These are phyloP conservation scores for Zaprionus taronus DNA, from an alignment of 1,140 invertebrate species.

Conservation along the genomic window DNA sequence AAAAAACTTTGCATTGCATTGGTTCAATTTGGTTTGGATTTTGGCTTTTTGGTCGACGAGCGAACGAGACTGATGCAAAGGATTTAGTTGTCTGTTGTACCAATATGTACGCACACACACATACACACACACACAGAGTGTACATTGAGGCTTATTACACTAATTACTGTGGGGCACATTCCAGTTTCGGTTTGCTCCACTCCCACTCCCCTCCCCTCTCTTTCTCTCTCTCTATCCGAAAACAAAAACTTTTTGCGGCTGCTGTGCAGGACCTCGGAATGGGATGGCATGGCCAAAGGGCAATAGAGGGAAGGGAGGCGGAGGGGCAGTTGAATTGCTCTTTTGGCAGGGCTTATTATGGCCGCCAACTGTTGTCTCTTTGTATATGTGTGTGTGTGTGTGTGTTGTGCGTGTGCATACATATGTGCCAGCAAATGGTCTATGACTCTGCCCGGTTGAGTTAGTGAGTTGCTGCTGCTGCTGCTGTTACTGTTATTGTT, in stretches of 20 bases:
- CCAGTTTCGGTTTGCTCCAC: constrained; percentile 15
- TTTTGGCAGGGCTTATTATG: constrained; percentile 61
- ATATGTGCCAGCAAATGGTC: constrained; percentile 11
- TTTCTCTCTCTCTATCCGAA: background rate
- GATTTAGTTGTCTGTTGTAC: constrained; percentile 26
- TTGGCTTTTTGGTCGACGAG: constrained; percentile 30
- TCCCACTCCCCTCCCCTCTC: background rate
- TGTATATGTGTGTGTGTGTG: background rate
- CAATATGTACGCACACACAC: constrained; percentile 17
- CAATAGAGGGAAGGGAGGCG: background rate
- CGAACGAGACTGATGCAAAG: constrained; percentile 42
- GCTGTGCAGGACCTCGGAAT: constrained; percentile 1
- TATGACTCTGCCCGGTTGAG: constrained; percentile 40
- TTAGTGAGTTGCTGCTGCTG: constrained; percentile 51
- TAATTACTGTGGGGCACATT: constrained; percentile 66
- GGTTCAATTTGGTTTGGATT: constrained; percentile 41
- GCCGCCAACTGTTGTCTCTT: constrained; percentile 46
- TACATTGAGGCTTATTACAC: constrained; percentile 77
- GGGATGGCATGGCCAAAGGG: background rate
- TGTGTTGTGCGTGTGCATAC: constrained; percentile 1
- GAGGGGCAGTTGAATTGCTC: constrained; percentile 27
- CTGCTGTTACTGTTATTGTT: constrained; percentile 29
- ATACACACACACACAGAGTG: constrained; percentile 12
- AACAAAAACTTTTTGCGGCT: constrained; percentile 66
- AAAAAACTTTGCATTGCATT: constrained; percentile 22